A percentile compares a stretch with the other conserved stretches of the same genome.
Evolutionary conservation across 2,797 vertebrate species (phyloP).

Genomic region (Paratrypauchen microcephalus): DNA sequence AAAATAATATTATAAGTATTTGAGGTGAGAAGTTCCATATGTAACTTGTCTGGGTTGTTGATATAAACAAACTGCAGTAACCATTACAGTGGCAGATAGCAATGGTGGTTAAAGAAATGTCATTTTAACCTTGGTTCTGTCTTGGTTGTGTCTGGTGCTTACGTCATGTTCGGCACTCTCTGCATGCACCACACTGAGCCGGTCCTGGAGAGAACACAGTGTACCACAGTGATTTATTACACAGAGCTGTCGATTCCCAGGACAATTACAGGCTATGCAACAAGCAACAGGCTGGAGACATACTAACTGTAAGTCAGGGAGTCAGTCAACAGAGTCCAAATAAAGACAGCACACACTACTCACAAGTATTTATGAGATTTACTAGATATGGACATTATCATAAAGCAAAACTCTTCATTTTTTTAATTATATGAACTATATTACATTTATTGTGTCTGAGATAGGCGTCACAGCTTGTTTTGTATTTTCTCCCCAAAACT

Average conservation of each 20-base stretch:
- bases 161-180: slow-evolving; percentile 55
- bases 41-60: too few species aligned
- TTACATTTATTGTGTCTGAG: too few species aligned
- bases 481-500: too few species aligned
- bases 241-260: slow-evolving; percentile 72
- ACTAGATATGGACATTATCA: background rate
- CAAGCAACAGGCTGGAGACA: slow-evolving; percentile 64
- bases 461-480: too few species aligned
- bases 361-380: background rate
- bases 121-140: slow-evolving; percentile 48
- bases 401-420: background rate
- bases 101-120: slow-evolving; percentile 31
- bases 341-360: background rate
- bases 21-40: background rate
- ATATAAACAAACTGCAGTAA: background rate
- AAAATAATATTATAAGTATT: background rate
- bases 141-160: slow-evolving; percentile 41
- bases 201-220: slow-evolving; percentile 70
- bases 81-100: slow-evolving; percentile 15
- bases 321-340: background rate
- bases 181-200: slow-evolving; percentile 51
- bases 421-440: too few species aligned
- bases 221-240: slow-evolving; percentile 79
- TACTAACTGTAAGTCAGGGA: background rate
- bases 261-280: slow-evolving; percentile 74